Percentiles rank a stretch among this genome's conserved stretches.
Conservation (phyloP, 2,113 vertebrate species). For the Jaculus jaculus region DNA sequence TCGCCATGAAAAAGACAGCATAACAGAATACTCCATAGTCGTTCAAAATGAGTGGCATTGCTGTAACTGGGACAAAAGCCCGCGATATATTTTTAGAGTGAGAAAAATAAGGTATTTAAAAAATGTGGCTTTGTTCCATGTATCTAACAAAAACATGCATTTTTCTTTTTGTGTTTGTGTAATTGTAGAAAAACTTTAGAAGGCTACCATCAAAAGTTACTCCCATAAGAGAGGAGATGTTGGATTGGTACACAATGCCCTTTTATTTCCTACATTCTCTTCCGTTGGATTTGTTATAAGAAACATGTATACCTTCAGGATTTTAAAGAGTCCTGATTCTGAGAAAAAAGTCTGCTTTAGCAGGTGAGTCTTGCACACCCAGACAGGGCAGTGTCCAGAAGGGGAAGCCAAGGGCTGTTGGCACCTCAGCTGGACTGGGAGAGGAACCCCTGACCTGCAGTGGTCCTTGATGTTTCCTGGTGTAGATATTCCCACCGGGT, state of each 20-base stretch:
- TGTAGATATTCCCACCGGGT: no score
- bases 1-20: not conserved
- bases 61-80: conserved; percentile 20
- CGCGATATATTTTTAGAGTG: conserved; percentile 24
- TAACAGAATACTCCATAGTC: not conserved
- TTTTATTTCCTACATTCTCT: conserved; percentile 13
- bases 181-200: conserved; percentile 42
- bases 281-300: not conserved
- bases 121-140: conserved; percentile 31
- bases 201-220: not conserved
- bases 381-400: not conserved
- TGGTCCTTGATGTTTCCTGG: no score
- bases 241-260: not conserved
- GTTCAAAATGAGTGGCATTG: not conserved
- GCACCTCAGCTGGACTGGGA: no score
- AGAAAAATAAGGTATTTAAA: not conserved
- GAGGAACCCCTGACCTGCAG: not conserved
- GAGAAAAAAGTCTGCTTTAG: not conserved
- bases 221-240: not conserved
- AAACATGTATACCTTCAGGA: not conserved
- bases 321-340: conserved; percentile 14
- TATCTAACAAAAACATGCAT: conserved; percentile 13
- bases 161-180: not conserved
- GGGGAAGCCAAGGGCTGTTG: not conserved
- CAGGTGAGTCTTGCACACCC: not conserved